phyloP scores from a whole-genome alignment of 2,888 invertebrate species.

The Amiota minor region DNA sequence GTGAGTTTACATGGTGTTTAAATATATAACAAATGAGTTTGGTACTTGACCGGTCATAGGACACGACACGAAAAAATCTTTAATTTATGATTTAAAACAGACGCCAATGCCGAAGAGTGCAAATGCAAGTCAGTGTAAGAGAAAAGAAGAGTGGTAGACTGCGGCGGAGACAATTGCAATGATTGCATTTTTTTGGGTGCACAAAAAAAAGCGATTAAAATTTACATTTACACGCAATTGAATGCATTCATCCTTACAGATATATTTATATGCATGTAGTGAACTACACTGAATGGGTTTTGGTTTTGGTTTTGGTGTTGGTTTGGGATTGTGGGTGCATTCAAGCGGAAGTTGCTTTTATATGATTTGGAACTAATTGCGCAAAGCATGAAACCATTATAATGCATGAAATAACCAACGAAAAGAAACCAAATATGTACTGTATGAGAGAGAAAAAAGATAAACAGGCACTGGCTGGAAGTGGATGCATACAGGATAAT shows the following conservation, averaged over 20 bases:
- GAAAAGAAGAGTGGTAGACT: too few species aligned
- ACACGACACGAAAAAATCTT: slow-evolving; percentile 17
- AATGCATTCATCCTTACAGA: slow-evolving; percentile 26
- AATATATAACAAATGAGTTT: slow-evolving; percentile 64
- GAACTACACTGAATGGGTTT: neutral
- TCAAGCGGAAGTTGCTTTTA: slow-evolving; percentile 59
- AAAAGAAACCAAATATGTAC: neutral
- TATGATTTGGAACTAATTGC: slow-evolving; percentile 66
- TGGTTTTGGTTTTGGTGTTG: slow-evolving; percentile 1
- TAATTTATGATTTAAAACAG: slow-evolving; percentile 30
- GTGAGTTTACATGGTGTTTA: slow-evolving; percentile 58
- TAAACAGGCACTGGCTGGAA: too few species aligned
- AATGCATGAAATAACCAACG: slow-evolving; percentile 31
- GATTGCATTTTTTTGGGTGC: slow-evolving; percentile 45
- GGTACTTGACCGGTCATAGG: neutral
- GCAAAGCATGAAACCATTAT: slow-evolving; percentile 49
- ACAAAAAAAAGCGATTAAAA: slow-evolving; percentile 60
- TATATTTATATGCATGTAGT: neutral
- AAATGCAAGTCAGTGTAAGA: too few species aligned
- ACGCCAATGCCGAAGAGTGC: neutral
- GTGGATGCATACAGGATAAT: slow-evolving; percentile 19
- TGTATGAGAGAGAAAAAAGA: neutral
- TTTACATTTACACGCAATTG: slow-evolving; percentile 61
- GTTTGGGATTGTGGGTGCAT: slow-evolving; percentile 32
- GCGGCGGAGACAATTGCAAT: slow-evolving; percentile 3